Evolutionary conservation across 2,888 invertebrate genomes (phyloP).

Genomic region (Rhynchonema sp.): DNA sequence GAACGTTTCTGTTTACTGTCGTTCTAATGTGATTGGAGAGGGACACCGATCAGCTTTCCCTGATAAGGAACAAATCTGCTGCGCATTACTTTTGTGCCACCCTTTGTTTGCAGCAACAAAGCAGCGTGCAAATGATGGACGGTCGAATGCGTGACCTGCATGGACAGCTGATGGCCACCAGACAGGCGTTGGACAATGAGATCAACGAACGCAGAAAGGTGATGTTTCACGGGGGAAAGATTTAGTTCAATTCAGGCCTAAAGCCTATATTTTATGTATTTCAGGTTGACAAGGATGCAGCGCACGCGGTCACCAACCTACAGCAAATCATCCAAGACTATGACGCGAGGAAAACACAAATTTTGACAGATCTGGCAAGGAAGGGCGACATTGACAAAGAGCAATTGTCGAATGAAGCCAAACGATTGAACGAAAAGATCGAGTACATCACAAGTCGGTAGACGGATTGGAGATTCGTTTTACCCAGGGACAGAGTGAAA

Average conservation of each 20-base stretch:
- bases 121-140: constrained; percentile 14
- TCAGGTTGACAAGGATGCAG: no score
- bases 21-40: no score
- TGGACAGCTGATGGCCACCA: constrained; percentile 17
- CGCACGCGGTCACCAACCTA: no score
- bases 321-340: constrained; percentile 19
- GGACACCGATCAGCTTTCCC: no score
- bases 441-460: constrained; percentile 14
- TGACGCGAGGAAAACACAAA: constrained; percentile 17
- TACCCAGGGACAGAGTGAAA: no score
- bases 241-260: no score
- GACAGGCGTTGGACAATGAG: constrained; percentile 16
- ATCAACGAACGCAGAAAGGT: constrained; percentile 16
- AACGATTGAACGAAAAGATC: constrained; percentile 19
- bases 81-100: no score
- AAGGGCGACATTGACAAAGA: constrained; percentile 10
- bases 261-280: no score
- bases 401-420: constrained; percentile 18
- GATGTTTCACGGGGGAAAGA: no score
- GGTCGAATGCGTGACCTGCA: constrained; percentile 19
- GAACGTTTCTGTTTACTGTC: no score
- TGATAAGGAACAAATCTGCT: no score
- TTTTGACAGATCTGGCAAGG: constrained; percentile 15
- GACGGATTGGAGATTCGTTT: no score
- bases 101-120: not conserved